Evolutionary conservation across 2,797 vertebrate species (phyloP).

Genomic region (Pachyuromys duprasi): DNA sequence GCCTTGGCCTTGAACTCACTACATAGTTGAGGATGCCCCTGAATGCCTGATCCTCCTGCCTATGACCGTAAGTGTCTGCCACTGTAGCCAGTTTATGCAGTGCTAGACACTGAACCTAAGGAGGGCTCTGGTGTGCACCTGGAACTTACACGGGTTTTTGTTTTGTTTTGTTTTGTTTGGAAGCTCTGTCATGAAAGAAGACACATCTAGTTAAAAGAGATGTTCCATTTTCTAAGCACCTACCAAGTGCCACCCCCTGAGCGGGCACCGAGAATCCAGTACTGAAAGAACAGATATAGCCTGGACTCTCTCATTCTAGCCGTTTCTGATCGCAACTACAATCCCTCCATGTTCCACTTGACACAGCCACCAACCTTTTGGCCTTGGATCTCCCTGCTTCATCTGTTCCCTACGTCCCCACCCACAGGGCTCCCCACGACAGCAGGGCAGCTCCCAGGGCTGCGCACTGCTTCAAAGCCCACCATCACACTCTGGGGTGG

Average conservation of each 20-base stretch:
- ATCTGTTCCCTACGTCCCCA: neutral
- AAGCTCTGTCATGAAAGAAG: neutral
- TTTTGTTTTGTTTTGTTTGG: neutral
- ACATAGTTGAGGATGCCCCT: neutral
- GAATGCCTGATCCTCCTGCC: neutral
- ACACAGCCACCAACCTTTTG: neutral
- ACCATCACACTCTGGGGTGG: slow-evolving; percentile 46
- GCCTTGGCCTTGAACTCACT: neutral
- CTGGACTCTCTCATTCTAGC: neutral
- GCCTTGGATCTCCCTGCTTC: neutral
- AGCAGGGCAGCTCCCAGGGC: slow-evolving; percentile 44
- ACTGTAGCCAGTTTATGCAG: neutral
- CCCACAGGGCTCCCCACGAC: slow-evolving; percentile 34
- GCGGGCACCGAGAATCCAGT: neutral
- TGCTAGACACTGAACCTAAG: neutral
- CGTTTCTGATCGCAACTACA: neutral
- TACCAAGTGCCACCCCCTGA: neutral
- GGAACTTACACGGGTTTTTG: neutral
- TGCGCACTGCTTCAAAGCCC: slow-evolving; percentile 53
- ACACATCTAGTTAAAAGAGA: neutral
- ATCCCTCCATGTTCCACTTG: neutral
- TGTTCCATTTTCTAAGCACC: neutral
- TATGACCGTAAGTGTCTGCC: neutral
- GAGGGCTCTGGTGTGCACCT: neutral
- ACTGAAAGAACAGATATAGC: neutral